Conservation (phyloP, 2,113 vertebrate species). For the Bos javanicus region DNA sequence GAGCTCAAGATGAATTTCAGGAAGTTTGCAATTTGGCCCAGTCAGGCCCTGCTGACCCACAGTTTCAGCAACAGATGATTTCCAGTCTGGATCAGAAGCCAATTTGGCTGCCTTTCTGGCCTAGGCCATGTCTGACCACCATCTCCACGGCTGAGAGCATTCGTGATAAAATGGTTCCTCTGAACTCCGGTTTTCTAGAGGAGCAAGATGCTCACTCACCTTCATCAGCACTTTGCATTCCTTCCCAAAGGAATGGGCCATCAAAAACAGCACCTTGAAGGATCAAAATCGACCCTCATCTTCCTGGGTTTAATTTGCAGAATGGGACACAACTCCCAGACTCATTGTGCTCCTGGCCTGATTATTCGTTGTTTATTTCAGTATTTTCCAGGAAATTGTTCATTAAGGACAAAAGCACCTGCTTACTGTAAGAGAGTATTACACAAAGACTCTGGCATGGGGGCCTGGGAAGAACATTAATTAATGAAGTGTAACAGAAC, state of each 20-base stretch:
- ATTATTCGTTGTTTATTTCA: slow-evolving; percentile 77
- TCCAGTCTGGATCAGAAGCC: slow-evolving; percentile 16
- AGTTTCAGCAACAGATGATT: neutral
- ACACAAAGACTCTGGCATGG: slow-evolving; percentile 70
- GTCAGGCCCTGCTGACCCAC: neutral
- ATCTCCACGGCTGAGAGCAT: neutral
- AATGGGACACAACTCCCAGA: slow-evolving; percentile 53
- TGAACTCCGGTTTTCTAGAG: neutral
- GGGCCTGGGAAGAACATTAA: slow-evolving; percentile 60
- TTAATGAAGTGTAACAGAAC: slow-evolving; percentile 66
- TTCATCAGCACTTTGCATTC: neutral
- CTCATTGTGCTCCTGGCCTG: slow-evolving; percentile 60
- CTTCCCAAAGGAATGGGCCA: neutral
- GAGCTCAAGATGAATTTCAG: neutral
- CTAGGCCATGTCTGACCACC: neutral
- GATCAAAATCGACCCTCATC: slow-evolving; percentile 36
- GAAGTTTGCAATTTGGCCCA: neutral
- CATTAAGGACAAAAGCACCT: slow-evolving; percentile 83
- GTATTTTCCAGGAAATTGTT: slow-evolving; percentile 79
- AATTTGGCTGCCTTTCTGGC: neutral
- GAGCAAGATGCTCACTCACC: neutral
- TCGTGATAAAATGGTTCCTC: neutral
- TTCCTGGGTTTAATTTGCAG: slow-evolving; percentile 64
- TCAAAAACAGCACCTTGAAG: neutral
- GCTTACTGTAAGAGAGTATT: slow-evolving; percentile 80